Evolutionary conservation across 2,797 vertebrate genomes (phyloP), one percentile per base, ranked within the genome.

Genomic region (Anguilla anguilla): DNA sequence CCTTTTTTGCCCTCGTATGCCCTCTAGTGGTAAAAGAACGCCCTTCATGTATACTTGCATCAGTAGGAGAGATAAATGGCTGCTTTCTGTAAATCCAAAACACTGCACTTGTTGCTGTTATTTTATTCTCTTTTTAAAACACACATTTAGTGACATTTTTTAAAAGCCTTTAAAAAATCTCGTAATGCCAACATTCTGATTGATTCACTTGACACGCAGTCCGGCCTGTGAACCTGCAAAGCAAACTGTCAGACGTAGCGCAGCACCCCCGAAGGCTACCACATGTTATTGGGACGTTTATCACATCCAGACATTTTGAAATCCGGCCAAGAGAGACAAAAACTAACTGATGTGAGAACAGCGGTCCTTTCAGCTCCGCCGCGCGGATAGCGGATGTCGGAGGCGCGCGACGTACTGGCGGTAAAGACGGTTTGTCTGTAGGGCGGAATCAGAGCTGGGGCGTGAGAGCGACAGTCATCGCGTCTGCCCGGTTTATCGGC

Each of bases 291-390:
- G 13, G 17, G 35, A 77, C 35, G 35, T 17, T 39, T 43, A 31
- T 77, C 74, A 35, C 74, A 17, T 43, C 35, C 13, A 35, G 74
- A 6, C 74, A 25, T 82, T 46, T 49, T 82, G 43, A 46, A 51
- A 82, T 82, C 5, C 49, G 31, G 43, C 79, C 39, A 35, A n/a
- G 79, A 82, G 74, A 82, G 79, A 82, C 46, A 82, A 49, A 19
- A 49, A 19, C 43, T 11, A n/a, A 25, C 19, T 49, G 79, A n/a
- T 11, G 19, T 82, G 79, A 49, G 46, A 82, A 82, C 28, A 22
- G 43, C 79, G 49, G 79, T 22, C 43, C 19, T 49, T 49, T 81
- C 22, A 25, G 22, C n/a, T 49, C 43, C 22, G 0, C 43, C 3
- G 79, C 25, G 19, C 3, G 39, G 10, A 7, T 51, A 46, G 79